Percentiles rank a stretch among this genome's conserved stretches.
Evolutionary conservation across 1,140 invertebrate genomes (phyloP).

Genomic region (Drosophila mayri): DNA sequence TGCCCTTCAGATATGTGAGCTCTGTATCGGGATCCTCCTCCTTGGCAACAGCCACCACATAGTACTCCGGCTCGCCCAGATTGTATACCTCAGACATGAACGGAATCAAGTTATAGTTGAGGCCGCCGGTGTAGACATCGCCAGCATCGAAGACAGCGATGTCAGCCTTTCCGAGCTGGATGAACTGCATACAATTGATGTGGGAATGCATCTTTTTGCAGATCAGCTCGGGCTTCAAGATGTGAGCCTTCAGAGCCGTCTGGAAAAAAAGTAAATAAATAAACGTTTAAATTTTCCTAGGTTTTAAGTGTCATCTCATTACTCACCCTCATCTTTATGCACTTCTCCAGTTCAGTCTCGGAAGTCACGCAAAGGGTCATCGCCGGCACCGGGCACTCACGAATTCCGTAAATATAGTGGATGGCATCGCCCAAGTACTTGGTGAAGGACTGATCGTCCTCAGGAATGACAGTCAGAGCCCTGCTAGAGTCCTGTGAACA

Average conservation of each 20-base stretch:
- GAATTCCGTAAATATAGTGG: slow-evolving; percentile 89
- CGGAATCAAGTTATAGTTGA: slow-evolving; percentile 92
- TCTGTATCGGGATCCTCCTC: slow-evolving; percentile 94
- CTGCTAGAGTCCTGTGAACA: slow-evolving; percentile 89
- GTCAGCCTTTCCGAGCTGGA: slow-evolving; percentile 92
- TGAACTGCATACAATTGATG: slow-evolving; percentile 95
- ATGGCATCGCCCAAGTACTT: slow-evolving; percentile 89
- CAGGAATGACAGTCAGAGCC: slow-evolving; percentile 87
- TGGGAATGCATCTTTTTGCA: slow-evolving; percentile 95
- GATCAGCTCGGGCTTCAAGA: slow-evolving; percentile 94
- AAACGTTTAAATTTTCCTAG: neutral
- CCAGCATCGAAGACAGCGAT: slow-evolving; percentile 96
- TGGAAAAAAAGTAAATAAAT: slow-evolving; percentile 79
- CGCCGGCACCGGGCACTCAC: slow-evolving; percentile 91
- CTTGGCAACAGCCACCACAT: slow-evolving; percentile 97
- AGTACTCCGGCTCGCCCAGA: slow-evolving; percentile 93
- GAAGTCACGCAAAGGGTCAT: slow-evolving; percentile 96
- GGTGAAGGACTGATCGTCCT: slow-evolving; percentile 87
- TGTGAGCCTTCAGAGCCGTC: slow-evolving; percentile 94
- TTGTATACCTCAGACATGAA: slow-evolving; percentile 96
- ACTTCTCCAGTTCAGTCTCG: slow-evolving; percentile 95
- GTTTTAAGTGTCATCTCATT: neutral
- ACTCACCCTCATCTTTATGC: slow-evolving; percentile 95
- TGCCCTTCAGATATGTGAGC: slow-evolving; percentile 94
- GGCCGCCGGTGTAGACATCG: slow-evolving; percentile 96